These are phyloP conservation scores for Rhinella marina DNA, from an alignment of 2,797 vertebrate genomes.

Conservation along the genomic window DNA sequence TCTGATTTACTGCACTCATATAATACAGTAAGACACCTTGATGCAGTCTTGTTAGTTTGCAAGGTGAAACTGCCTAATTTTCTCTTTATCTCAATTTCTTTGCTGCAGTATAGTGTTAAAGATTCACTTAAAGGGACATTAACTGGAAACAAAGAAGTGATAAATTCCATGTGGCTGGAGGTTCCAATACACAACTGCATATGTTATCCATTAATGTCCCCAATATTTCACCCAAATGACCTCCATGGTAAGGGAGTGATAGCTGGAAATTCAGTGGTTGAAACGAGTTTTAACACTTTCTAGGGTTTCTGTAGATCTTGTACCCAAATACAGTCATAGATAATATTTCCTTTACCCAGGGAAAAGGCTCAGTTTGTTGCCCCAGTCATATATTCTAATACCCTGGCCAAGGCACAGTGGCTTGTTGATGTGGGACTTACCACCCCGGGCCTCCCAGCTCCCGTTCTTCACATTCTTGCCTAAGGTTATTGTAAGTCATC, in stretches of 20 bases:
- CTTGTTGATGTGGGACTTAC: too few species aligned
- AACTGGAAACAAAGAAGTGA: neutral
- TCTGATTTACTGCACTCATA: constrained; percentile 50
- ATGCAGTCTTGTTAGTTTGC: constrained; percentile 9
- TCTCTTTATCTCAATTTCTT: constrained; percentile 28
- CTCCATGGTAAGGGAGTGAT: neutral
- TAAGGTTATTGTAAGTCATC: neutral
- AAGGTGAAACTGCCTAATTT: constrained; percentile 30
- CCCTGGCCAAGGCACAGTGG: neutral
- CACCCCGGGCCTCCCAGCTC: too few species aligned
- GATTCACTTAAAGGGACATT: neutral
- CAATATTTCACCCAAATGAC: neutral
- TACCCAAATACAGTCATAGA: too few species aligned
- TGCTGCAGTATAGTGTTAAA: neutral
- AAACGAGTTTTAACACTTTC: too few species aligned
- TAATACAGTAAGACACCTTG: constrained; percentile 41
- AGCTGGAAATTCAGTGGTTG: neutral
- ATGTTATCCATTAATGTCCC: neutral
- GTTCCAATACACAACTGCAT: neutral
- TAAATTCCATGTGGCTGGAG: neutral
- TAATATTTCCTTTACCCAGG: too few species aligned
- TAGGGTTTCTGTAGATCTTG: too few species aligned
- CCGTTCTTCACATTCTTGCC: neutral
- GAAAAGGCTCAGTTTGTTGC: neutral
- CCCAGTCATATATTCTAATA: neutral